These are phyloP conservation scores for Hippocampus zosterae DNA, from an alignment of 2,113 vertebrate genomes.

Conservation along the genomic window DNA sequence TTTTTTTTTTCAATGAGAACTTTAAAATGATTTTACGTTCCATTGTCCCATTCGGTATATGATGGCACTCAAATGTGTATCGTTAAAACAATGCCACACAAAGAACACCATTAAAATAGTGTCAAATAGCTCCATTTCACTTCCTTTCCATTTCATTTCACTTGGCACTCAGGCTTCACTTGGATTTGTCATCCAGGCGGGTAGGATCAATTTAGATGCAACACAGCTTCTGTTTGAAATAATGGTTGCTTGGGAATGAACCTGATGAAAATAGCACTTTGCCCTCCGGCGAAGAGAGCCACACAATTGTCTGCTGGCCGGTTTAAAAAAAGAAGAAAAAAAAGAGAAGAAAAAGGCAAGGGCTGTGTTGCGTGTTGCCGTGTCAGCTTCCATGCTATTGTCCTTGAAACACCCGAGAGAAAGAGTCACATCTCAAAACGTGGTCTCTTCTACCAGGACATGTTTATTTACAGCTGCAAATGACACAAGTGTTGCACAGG, in stretches of 20 bases:
- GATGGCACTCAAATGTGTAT: not conserved
- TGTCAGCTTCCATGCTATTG: not conserved
- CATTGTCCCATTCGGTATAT: not conserved
- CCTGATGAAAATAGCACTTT: slow-evolving; percentile 43
- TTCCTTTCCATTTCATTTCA: not conserved
- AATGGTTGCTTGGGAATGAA: slow-evolving; percentile 48
- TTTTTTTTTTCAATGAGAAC: too few relatives aligned
- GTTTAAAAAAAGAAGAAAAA: slow-evolving; percentile 9
- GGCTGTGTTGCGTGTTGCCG: not conserved
- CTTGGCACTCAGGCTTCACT: not conserved
- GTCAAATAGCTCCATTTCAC: not conserved
- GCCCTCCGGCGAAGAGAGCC: slow-evolving; percentile 30
- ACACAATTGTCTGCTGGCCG: slow-evolving; percentile 3
- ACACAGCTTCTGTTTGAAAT: slow-evolving; percentile 32
- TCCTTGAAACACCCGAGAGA: slow-evolving; percentile 3
- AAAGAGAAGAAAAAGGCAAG: not conserved
- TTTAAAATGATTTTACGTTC: too few relatives aligned
- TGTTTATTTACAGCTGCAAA: slow-evolving; percentile 79
- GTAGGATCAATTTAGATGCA: slow-evolving; percentile 40
- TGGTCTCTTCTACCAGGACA: slow-evolving; percentile 70
- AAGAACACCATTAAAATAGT: not conserved
- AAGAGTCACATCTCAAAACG: not conserved
- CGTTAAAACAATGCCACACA: not conserved
- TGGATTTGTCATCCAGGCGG: slow-evolving; percentile 24
- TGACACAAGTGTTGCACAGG: slow-evolving; percentile 74